Evolutionary conservation across 2,797 vertebrate genomes (phyloP).

Genomic region (Siniperca undulata): DNA sequence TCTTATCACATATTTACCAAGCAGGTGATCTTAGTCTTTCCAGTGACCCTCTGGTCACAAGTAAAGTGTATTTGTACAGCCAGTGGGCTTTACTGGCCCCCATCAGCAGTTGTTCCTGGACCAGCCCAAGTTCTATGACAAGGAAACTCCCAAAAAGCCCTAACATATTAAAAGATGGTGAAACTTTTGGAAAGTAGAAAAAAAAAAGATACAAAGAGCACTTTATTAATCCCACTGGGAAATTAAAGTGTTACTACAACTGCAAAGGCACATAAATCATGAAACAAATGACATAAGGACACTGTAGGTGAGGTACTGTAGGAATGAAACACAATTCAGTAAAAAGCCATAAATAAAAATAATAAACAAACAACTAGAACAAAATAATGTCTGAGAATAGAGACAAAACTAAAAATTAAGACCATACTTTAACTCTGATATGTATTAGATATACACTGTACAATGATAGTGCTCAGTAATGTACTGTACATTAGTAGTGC

Average conservation of each 20-base stretch:
- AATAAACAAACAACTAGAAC: background rate
- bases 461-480: background rate
- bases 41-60: background rate
- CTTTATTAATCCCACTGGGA: slow-evolving; percentile 25
- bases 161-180: background rate
- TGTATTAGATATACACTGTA: background rate
- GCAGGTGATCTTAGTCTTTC: background rate
- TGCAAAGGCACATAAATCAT: background rate
- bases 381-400: background rate
- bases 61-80: background rate
- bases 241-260: background rate
- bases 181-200: background rate
- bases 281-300: background rate
- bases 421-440: background rate
- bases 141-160: background rate
- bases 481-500: background rate
- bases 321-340: background rate
- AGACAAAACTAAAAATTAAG: too few species aligned
- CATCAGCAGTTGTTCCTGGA: background rate
- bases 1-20: background rate
- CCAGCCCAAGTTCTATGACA: background rate
- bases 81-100: background rate
- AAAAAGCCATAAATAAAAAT: background rate
- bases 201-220: background rate
- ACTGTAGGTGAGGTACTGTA: background rate